These are phyloP conservation scores for Bombycilla garrulus DNA, from an alignment of 2,113 vertebrate genomes.

Conservation along the genomic window DNA sequence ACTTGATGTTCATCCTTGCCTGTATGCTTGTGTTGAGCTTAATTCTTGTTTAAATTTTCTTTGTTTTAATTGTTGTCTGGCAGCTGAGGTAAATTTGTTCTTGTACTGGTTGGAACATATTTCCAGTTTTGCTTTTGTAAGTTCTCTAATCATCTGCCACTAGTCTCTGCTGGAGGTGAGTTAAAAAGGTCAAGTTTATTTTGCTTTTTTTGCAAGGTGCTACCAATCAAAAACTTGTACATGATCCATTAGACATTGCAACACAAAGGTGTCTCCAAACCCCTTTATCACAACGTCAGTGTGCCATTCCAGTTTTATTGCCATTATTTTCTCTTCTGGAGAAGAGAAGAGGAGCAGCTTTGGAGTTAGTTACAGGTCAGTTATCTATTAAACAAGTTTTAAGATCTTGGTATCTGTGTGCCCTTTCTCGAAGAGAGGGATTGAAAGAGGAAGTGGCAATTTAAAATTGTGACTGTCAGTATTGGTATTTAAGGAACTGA, in stretches of 20 bases:
- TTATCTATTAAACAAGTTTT: not conserved
- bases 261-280: not conserved
- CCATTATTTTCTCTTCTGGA: not conserved
- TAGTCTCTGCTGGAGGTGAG: not conserved
- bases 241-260: not conserved
- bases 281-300: not conserved
- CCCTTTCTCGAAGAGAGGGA: not conserved
- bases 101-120: accelerated
- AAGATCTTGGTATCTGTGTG: not conserved
- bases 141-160: not conserved
- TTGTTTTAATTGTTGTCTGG: not conserved
- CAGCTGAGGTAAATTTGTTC: not conserved
- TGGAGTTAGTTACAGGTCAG: not conserved
- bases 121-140: not conserved
- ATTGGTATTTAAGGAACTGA: conserved; percentile 48
- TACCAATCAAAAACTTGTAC: not conserved
- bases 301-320: not conserved
- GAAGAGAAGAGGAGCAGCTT: not conserved
- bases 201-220: not conserved
- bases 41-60: not conserved
- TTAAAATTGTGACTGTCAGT: not conserved
- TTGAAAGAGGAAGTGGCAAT: conserved; percentile 8
- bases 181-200: not conserved
- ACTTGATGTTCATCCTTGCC: not conserved
- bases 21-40: not conserved